Conservation (phyloP, 2,888 invertebrate species). For the Polylopha cassiicola region DNA sequence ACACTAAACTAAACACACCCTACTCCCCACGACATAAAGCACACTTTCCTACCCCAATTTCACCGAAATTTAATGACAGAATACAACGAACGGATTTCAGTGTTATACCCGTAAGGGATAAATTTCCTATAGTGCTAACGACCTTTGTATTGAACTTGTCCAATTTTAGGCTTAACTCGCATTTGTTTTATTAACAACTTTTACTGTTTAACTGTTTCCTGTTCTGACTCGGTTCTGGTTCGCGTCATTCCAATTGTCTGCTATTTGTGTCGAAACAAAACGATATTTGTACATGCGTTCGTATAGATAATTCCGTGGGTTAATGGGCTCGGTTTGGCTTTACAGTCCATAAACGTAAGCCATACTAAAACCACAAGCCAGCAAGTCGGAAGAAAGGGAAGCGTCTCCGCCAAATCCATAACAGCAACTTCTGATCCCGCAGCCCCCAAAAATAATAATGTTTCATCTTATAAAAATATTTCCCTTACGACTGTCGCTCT, state of each 20-base stretch:
- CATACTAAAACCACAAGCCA: constrained; percentile 29
- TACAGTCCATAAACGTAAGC: constrained; percentile 24
- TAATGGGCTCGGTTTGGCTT: constrained; percentile 23
- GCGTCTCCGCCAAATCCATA: constrained; percentile 61
- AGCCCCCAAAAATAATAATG: constrained; percentile 76
- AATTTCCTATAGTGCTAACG: constrained; percentile 75
- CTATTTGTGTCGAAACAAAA: constrained; percentile 34
- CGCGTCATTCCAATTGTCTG: constrained; percentile 50
- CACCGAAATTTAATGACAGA: constrained; percentile 66
- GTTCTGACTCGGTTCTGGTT: constrained; percentile 48
- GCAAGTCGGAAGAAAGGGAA: constrained; percentile 32
- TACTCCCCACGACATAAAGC: constrained; percentile 48
- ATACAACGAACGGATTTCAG: constrained; percentile 76
- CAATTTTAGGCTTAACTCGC: constrained; percentile 74
- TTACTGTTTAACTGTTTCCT: constrained; percentile 71
- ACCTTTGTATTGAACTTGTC: constrained; percentile 76
- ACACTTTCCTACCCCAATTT: constrained; percentile 44
- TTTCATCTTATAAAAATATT: constrained; percentile 78
- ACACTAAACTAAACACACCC: constrained; percentile 47
- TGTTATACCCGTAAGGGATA: constrained; percentile 73
- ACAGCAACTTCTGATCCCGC: constrained; percentile 66
- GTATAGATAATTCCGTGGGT: constrained; percentile 22
- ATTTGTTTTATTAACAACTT: constrained; percentile 74
- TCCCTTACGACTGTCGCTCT: constrained; percentile 74
- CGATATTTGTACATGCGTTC: constrained; percentile 25